Evolutionary conservation across 92 coral and sea anemone genomes (phyloP), one percentile per base, ranked within the genome.

Genomic region (Bergia puertoricense): DNA sequence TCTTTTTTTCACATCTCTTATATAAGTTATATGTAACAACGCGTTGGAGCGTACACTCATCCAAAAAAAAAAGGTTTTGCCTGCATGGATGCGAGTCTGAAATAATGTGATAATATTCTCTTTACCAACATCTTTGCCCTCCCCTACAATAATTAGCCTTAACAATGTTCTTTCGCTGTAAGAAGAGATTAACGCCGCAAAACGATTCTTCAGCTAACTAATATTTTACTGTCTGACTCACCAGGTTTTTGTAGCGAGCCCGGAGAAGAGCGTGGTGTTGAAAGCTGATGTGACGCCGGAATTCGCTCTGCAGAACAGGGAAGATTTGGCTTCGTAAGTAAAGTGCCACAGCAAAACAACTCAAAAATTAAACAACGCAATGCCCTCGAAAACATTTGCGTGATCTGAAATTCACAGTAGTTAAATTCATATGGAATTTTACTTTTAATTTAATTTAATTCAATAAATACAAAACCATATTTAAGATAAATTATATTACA

Each of bases 211-310:
- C 51, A 41, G 51, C 41, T 41, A 75, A 75, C 50, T 46, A 43
- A 42, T 42, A 8, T 3, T 9, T 69, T 69, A 7, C 87, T 23
- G 74, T 84, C 42, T 4, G n/a, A 16, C 57, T 69, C 74, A 46
- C 78, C 78, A 84, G 87, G 87, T 84, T 36, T 69, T n/a, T 36
- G 87, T 84, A n/a, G 79, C 67, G 39, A 84, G 87, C 30, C 37
- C 77, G 15, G 78, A 69, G 38, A 51, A 48, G 13, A 71, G 87
- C 62, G 87, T 84, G 4, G 87, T 84, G 46, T 36, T 84, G 66
- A 14, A 3, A 8, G 67, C 57, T 30, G 79, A 45, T 8, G 87
- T 71, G 44, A 84, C 45, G 37, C 43, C 77, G 44, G 67, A 84
- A 8, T 71, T 84, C 40, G 87, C 87, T 11, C 87, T 84, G 76